Percentiles rank a stretch among this genome's conserved stretches.
Evolutionary conservation across 2,113 vertebrate species (phyloP).

Genomic region (Serilophus lunatus): DNA sequence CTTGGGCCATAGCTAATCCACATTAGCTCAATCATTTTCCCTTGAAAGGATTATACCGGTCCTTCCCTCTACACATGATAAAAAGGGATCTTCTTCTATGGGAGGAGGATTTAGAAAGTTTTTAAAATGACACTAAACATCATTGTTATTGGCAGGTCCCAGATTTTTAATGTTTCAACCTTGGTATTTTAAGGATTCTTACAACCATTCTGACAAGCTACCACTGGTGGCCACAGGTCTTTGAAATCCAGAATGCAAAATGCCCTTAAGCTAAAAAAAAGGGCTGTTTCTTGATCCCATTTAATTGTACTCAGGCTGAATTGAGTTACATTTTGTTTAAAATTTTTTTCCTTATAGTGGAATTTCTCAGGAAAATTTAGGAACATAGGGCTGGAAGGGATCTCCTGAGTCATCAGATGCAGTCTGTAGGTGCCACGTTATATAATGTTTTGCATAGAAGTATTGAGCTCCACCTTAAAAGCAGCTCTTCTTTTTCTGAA

Average conservation of each 20-base stretch:
- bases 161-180: background rate
- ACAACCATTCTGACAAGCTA: background rate
- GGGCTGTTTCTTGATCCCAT: background rate
- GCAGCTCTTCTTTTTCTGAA: background rate
- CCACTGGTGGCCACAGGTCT: background rate
- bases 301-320: background rate
- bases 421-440: background rate
- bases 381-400: background rate
- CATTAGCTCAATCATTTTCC: background rate
- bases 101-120: background rate
- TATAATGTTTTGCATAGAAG: background rate
- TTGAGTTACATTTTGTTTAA: background rate
- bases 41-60: background rate
- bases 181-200: background rate
- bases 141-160: background rate
- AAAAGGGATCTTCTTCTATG: background rate
- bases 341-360: background rate
- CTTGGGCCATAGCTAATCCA: background rate
- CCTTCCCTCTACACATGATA: background rate
- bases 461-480: slow-evolving; percentile 10
- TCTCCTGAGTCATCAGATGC: background rate
- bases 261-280: background rate
- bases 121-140: background rate
- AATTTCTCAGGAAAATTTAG: slow-evolving; percentile 10
- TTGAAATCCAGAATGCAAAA: slow-evolving; percentile 27